These are phyloP conservation scores for Epizoanthus illoricatus DNA, from an alignment of 92 coral and sea anemone species.

Conservation along the genomic window DNA sequence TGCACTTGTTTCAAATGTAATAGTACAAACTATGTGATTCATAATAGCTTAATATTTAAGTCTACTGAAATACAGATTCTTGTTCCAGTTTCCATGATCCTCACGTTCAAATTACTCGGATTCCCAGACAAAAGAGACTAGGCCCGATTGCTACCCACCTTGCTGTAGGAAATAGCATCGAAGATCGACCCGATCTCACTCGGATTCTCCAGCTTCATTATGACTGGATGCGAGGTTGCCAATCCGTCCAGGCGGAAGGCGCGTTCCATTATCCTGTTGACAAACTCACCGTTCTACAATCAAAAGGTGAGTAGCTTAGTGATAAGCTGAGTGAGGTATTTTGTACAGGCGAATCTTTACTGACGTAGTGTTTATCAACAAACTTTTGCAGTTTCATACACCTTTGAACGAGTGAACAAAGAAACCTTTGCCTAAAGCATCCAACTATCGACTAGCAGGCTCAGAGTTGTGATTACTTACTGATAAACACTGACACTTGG, in stretches of 20 bases:
- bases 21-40: too few species aligned
- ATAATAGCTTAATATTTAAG: too few species aligned
- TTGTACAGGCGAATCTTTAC: not conserved
- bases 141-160: slow-evolving; percentile 47
- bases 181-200: slow-evolving; percentile 66
- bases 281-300: slow-evolving; percentile 62
- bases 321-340: not conserved
- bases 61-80: not conserved
- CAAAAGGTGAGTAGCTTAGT: not conserved
- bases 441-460: too few species aligned
- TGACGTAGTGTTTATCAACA: too few species aligned
- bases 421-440: too few species aligned
- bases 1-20: too few species aligned
- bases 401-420: too few species aligned
- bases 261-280: slow-evolving; percentile 46
- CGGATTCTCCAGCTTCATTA: slow-evolving; percentile 66
- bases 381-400: too few species aligned
- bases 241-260: slow-evolving; percentile 75
- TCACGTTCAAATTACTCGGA: not conserved
- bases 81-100: not conserved
- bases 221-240: slow-evolving; percentile 77
- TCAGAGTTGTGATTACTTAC: too few species aligned
- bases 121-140: not conserved
- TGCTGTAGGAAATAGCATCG: slow-evolving; percentile 82
- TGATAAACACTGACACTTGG: too few species aligned